Base-by-base conservation (phyloP, 2,888 invertebrate species). In the Synanthedon formicaeformis region DNA sequence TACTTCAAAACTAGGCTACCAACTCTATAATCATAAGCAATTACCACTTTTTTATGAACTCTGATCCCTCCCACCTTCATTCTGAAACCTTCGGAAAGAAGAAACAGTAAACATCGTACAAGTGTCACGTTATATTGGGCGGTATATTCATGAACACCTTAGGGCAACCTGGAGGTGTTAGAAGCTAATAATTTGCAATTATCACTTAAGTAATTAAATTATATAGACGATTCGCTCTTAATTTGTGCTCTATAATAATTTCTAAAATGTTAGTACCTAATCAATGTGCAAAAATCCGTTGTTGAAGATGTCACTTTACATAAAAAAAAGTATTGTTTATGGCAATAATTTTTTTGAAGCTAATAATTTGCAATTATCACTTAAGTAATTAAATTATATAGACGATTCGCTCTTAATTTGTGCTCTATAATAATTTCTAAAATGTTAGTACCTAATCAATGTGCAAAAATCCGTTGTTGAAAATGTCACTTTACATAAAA, bases 111-210 rank as follows among this genome's bases (percentile, higher is more conserved):
- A 50, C n/a, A 50, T 14, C 14, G 27, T 50, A 5, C 1, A 54
- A 54, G 63, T 63, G 45, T 62, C 66, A 56, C 45, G n/a, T 55
- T 60, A 56, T 10, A 48, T 40, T 63, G 60, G 70, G 48, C 56
- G 57, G 57, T 55, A 52, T 61, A 57, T 63, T 62, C 23, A 23
- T 60, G 60, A 62, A 60, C 61, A 63, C 69, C 69, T 63, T 58
- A 51, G 60, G 66, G 63, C 50, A 50, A 60, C 57, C 60, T 60
- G 59, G 59, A 58, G 66, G 64, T 68, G 65, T 67, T 67, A 63
- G 56, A 60, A 65, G 58, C 62, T 69, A 70, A 69, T 69, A 61
- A 62, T 66, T 65, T 65, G 62, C 67, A 66, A 68, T 70, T 23
- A 23, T 23, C 58, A 59, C 59, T 60, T 58, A 62, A 53, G 55